Base-by-base conservation (phyloP, 2,797 vertebrate species). In the Cyclopterus lumpus region DNA sequence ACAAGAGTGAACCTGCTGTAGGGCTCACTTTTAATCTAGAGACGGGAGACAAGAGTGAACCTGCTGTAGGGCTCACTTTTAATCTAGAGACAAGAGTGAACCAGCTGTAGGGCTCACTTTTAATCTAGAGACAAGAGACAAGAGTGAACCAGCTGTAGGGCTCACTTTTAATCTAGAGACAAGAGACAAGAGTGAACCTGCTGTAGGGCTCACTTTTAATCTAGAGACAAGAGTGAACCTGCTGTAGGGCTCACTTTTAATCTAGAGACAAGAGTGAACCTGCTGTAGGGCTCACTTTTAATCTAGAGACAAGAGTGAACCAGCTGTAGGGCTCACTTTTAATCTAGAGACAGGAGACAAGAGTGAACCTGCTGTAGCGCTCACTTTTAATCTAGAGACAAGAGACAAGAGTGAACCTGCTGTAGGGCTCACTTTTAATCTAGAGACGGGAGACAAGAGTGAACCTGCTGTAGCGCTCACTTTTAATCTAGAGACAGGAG, bases 61-160 rank as follows among this genome's bases (percentile, higher is more conserved):
- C 96, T 94, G 0, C 96, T 97, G 79, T 99, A 99, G 0, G 93
- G 94, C 36, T 96, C 95, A 0, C 93, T 93, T 44, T 94, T 93
- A 8, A 97, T 93, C 97, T 99, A 22, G 26, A 73, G 2, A 30
- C 4, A 28, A 96, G 87, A 46, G 95, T 96, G 88, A 99, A 99
- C 61, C 96, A 94, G 0, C 96, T 97, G 79, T 99, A 99, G 0
- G 93, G 94, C 36, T 96, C 95, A 0, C 93, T 93, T 44, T 94
- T 93, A 8, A 97, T 93, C 97, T 99, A 22, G 26, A 73, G 2
- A 30, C 4, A 15, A 3, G 7, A 4, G 15, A 14, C 2, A 28
- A 96, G 87, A 46, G 95, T 96, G 88, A 99, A 99, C 61, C 96
- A 94, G 0, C 96, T 97, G 79, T 99, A 99, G 0, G 93, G 94